Percentiles rank a stretch among this genome's conserved stretches.
phyloP scores from a whole-genome alignment of 2,888 invertebrate genomes.

The Megalurothrips usitatus region DNA sequence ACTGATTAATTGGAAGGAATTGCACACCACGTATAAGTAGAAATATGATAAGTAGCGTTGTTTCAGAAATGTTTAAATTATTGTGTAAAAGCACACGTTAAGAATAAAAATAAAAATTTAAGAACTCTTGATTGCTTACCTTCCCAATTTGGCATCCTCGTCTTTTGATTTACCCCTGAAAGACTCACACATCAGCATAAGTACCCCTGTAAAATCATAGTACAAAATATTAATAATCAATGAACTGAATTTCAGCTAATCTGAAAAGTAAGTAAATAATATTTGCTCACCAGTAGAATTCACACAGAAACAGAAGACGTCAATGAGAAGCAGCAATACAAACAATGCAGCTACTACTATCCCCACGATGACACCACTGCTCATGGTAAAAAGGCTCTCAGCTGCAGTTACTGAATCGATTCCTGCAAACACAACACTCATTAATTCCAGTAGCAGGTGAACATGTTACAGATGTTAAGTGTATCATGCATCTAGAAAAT shows the following conservation, averaged over 20 bases:
- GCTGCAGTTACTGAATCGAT: slow-evolving; percentile 41
- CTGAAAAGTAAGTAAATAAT: neutral
- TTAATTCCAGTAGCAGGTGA: slow-evolving; percentile 25
- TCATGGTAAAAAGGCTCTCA: slow-evolving; percentile 46
- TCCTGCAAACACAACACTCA: slow-evolving; percentile 34
- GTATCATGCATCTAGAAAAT: slow-evolving; percentile 26
- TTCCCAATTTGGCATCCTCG: slow-evolving; percentile 78
- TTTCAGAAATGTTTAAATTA: too few species aligned
- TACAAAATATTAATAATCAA: slow-evolving; percentile 31
- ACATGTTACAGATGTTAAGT: neutral
- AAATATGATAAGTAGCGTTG: slow-evolving; percentile 13
- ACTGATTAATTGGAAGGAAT: slow-evolving; percentile 27
- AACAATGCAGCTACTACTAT: slow-evolving; percentile 76
- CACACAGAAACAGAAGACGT: slow-evolving; percentile 72
- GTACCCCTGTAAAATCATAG: slow-evolving; percentile 44
- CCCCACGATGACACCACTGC: slow-evolving; percentile 75
- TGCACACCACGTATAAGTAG: slow-evolving; percentile 24
- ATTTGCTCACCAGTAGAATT: slow-evolving; percentile 51
- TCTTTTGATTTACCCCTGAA: slow-evolving; percentile 63
- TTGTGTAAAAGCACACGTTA: too few species aligned
- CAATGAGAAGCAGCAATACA: slow-evolving; percentile 66
- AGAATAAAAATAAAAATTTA: neutral
- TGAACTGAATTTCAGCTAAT: neutral
- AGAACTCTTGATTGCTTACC: slow-evolving; percentile 53
- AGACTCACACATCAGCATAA: slow-evolving; percentile 48